Evolutionary conservation across 2,113 vertebrate genomes (phyloP), one percentile per base, ranked within the genome.

Genomic region (Excalfactoria chinensis): DNA sequence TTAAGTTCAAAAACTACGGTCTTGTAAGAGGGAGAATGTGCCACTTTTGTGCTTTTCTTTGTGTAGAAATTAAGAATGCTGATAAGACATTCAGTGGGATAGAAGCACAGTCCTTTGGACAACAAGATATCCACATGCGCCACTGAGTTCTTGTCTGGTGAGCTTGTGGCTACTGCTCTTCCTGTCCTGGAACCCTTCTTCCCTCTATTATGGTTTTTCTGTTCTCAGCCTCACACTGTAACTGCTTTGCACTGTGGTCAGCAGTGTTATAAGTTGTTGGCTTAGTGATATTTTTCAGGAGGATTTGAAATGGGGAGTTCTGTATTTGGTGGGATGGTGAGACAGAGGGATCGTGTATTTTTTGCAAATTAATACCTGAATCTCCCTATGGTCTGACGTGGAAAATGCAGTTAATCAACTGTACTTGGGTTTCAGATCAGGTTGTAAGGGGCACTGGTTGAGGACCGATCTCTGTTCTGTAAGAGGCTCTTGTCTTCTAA

Each of bases 281-380:
- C 51, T 56, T 68, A 85, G 56, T 35, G 30, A 26, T 68, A 35
- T 87, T 81, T 92, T 91, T 66, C 77, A 93, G 84, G 84, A 93
- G 67, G 82, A 90, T 46, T 19, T 81, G 70, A 95, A 80, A 81
- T 88, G 81, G 37, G 64, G 71, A 83, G n/a, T 43, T 94, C 87
- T 88, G 85, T 74, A 37, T 92, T 83, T 7, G 22, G 34, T 96
- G 84, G 87, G 90, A 93, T 85, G 77, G 66, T 62, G 84, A 95
- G 92, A 92, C 83, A 48, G 92, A 92, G 94, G 88, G 96, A 75
- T 82, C 93, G 41, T 95, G 49, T 91, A 82, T 69, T 73, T 91
- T 37, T 84, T 97, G 95, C 87, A 88, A 79, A 94, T 91, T 86
- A 71, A 60, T 95, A 67, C 69, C 93, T 14, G 0, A 76, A 46